These are phyloP conservation scores for Thymelicus acteon DNA, from an alignment of 2,888 invertebrate genomes.

Conservation along the genomic window DNA sequence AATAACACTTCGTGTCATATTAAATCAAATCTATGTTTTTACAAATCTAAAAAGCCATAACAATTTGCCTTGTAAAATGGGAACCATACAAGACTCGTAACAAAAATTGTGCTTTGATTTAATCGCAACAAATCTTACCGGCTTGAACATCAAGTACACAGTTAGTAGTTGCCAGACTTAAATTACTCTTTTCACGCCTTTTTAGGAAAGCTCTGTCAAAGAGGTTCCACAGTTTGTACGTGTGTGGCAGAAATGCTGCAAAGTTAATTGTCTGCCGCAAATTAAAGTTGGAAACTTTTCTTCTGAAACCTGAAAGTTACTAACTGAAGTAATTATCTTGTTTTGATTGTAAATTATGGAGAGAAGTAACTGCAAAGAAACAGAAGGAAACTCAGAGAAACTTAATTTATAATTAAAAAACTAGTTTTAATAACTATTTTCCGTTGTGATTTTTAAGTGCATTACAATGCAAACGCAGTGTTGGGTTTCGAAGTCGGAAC, in stretches of 20 bases:
- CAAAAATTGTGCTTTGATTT: neutral
- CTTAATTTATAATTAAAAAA: no score
- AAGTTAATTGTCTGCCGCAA: slow-evolving; percentile 25
- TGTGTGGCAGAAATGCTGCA: slow-evolving; percentile 7
- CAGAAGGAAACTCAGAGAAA: neutral
- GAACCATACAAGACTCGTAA: neutral
- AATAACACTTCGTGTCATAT: no score
- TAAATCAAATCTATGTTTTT: no score
- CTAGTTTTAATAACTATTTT: no score
- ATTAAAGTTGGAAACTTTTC: slow-evolving; percentile 24
- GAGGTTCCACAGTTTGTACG: slow-evolving; percentile 15
- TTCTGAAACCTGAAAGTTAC: slow-evolving; percentile 15
- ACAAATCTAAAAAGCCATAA: no score
- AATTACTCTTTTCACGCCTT: slow-evolving; percentile 21
- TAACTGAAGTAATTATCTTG: slow-evolving; percentile 5
- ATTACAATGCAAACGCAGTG: no score
- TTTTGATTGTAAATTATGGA: neutral
- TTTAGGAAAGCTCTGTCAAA: slow-evolving; percentile 21
- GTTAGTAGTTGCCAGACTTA: slow-evolving; percentile 6
- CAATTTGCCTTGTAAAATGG: no score
- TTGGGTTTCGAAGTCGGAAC: no score
- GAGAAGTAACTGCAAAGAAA: neutral
- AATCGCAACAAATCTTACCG: neutral
- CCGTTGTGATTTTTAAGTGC: no score
- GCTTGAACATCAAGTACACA: neutral